Evolutionary conservation across 1,140 invertebrate species (phyloP).

Genomic region (Drosophila takahashii): DNA sequence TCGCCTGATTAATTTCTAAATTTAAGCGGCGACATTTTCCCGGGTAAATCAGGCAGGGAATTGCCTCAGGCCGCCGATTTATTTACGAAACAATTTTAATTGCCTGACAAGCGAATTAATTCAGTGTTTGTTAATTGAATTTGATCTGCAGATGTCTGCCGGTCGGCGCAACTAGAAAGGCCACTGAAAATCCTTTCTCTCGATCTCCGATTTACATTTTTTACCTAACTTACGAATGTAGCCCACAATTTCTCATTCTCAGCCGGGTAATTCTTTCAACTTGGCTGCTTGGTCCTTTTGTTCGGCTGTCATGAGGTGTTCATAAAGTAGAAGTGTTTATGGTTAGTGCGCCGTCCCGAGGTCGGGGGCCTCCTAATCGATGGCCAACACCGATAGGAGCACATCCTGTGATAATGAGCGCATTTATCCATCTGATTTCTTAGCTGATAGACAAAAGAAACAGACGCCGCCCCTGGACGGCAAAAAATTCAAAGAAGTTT

Average conservation of each 20-base stretch:
- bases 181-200: slow-evolving; percentile 35
- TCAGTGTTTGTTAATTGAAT: slow-evolving; percentile 84
- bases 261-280: slow-evolving; percentile 20
- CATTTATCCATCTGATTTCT: slow-evolving; percentile 73
- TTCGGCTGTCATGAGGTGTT: slow-evolving; percentile 66
- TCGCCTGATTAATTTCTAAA: slow-evolving; percentile 81
- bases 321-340: slow-evolving; percentile 78
- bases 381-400: slow-evolving; percentile 74
- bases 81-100: slow-evolving; percentile 77
- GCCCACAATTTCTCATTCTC: slow-evolving; percentile 30
- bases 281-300: slow-evolving; percentile 59
- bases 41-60: slow-evolving; percentile 22
- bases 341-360: slow-evolving; percentile 19
- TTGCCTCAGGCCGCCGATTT: slow-evolving; percentile 20
- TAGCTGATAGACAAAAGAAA: slow-evolving; percentile 48
- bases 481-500: slow-evolving; percentile 26
- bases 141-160: slow-evolving; percentile 67
- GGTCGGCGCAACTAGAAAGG: slow-evolving; percentile 54
- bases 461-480: slow-evolving; percentile 36
- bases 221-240: slow-evolving; percentile 29
- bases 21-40: slow-evolving; percentile 77
- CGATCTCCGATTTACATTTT: slow-evolving; percentile 57
- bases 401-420: slow-evolving; percentile 83
- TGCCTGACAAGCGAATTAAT: slow-evolving; percentile 84
- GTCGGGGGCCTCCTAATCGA: slow-evolving; percentile 20